Percentiles rank a stretch among this genome's conserved stretches.
Evolutionary conservation across 2,113 vertebrate genomes (phyloP).

Genomic region (Meleagris gallopavo): DNA sequence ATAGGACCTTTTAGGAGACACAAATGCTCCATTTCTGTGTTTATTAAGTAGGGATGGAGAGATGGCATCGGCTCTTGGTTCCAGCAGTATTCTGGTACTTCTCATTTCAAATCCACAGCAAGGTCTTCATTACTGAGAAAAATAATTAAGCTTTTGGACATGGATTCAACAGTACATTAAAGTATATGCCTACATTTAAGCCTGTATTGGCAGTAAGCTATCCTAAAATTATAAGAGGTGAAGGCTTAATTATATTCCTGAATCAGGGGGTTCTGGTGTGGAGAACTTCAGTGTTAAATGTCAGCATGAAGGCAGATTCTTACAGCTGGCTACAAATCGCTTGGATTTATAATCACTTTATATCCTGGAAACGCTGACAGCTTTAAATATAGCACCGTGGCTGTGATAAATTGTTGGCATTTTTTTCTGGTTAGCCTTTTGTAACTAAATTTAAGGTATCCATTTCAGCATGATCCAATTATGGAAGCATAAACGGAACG

Average conservation of each 20-base stretch:
- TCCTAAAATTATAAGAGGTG: background rate
- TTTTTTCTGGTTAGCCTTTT: constrained; percentile 56
- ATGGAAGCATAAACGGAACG: constrained; percentile 49
- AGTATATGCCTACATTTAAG: background rate
- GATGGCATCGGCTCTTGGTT: background rate
- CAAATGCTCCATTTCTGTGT: background rate
- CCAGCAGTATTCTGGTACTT: background rate
- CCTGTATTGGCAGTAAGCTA: background rate
- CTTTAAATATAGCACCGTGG: constrained; percentile 57
- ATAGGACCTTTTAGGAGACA: background rate
- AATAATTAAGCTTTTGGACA: background rate
- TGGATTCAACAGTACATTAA: background rate
- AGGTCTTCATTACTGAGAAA: background rate
- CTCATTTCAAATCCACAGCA: background rate
- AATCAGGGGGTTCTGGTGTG: background rate
- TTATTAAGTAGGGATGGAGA: background rate
- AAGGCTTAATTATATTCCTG: background rate
- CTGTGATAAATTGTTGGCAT: constrained; percentile 59
- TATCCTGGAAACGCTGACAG: constrained; percentile 43
- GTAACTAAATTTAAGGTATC: constrained; percentile 69
- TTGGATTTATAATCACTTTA: constrained; percentile 43
- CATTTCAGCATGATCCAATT: constrained; percentile 65
- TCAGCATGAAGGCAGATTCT: constrained; percentile 50
- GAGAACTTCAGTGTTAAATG: background rate
- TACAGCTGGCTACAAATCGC: constrained; percentile 28